Evolutionary conservation across 1,140 invertebrate species (phyloP), one percentile per base, ranked within the genome.

Genomic region (Panagrolaimus sp.): DNA sequence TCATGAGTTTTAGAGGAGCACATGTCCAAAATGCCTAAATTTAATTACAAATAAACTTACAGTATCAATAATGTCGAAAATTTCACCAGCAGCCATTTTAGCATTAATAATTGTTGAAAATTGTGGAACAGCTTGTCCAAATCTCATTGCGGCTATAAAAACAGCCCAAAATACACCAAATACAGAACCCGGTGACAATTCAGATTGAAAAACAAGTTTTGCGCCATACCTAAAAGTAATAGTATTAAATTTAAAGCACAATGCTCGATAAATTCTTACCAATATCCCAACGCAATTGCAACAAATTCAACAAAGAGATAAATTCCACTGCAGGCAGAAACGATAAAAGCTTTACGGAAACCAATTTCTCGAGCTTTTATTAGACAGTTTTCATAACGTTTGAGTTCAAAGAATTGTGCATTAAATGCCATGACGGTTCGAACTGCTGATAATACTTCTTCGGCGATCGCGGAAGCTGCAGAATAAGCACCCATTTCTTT

Each of bases 351-450:
- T 28, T 64, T 64, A 10, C 28, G 17, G 28, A 64, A 43, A 17
- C 63, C 63, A 14, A 64, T 43, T 43, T 64, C 1, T 21, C 17
- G n/a, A 1, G 28, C 63, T 32, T 43, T 17, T 6, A 24, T 17
- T 24, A 64, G 1, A 10, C 17, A 43, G 10, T 43, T 43, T 9
- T 32, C 26, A 43, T 76, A 77, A 32, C 83, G 72, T 28, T 73
- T 62, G 67, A 76, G 73, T 84, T 91, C 90, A 76, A 88, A 89
- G 14, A 84, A 71, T 81, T 92, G 89, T 12, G 90, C 91, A 67
- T 89, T 89, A 78, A 93, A 93, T 0, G 91, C 90, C 32, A 89
- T 88, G 0, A 93, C 91, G 0, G 91, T 93, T 28, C 89, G 85
- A 9, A 93, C 87, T 1, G 89, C 86, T 28, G 87, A 87, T 1